These are phyloP conservation scores for Labroides dimidiatus DNA, from an alignment of 2,797 vertebrate species.

Conservation along the genomic window DNA sequence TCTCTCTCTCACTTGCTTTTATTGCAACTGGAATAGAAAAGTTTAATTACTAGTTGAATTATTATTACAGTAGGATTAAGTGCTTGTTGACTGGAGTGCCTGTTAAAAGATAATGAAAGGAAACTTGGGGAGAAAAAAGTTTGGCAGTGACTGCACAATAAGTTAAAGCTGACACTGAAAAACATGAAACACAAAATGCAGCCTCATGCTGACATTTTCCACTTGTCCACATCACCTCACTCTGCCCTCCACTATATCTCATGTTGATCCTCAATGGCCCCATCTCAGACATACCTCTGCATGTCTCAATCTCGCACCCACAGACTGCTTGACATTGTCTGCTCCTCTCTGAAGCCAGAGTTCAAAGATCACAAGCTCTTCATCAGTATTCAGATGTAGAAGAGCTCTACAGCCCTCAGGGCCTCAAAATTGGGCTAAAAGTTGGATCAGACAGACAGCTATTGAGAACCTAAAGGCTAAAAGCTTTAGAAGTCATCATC, in stretches of 20 bases:
- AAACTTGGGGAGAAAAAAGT: neutral
- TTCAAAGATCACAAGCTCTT: constrained; percentile 61
- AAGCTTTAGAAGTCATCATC: neutral
- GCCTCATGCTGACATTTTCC: constrained; percentile 12
- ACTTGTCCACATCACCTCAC: constrained; percentile 14
- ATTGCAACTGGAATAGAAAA: constrained; percentile 44
- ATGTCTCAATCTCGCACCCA: constrained; percentile 38
- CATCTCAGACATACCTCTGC: constrained; percentile 28
- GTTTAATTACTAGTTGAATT: constrained; percentile 38
- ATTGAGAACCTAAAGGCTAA: constrained; percentile 1
- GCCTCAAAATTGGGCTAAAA: constrained; percentile 44
- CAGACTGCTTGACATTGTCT: constrained; percentile 58
- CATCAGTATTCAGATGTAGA: constrained; percentile 65
- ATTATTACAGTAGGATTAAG: constrained; percentile 23
- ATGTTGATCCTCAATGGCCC: constrained; percentile 29
- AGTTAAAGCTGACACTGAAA: constrained; percentile 9
- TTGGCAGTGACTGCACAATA: constrained; percentile 5
- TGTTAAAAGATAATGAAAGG: constrained; percentile 30
- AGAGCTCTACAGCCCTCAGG: constrained; percentile 54
- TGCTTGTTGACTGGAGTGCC: constrained; percentile 23
- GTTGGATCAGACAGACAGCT: constrained; percentile 46
- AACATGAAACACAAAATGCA: neutral
- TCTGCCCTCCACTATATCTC: constrained; percentile 21
- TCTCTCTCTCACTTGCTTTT: constrained; percentile 39
- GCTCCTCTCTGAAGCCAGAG: constrained; percentile 51